Conservation (phyloP, 2,888 invertebrate genomes). For the Epinotia demarniana region DNA sequence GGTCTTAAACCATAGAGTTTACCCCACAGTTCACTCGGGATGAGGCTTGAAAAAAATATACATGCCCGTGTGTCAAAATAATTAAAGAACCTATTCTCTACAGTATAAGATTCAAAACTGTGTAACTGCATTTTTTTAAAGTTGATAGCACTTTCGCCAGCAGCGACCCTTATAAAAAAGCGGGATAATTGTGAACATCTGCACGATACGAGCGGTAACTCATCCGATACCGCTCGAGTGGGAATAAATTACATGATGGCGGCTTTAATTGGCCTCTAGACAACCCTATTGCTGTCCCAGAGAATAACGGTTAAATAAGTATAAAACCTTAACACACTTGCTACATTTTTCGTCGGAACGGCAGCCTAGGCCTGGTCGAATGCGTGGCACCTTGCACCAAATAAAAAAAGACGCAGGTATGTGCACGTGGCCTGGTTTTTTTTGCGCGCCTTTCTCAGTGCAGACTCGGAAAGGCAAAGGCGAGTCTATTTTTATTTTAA, state of each 20-base stretch:
- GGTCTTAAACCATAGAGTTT: constrained; percentile 33
- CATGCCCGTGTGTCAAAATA: neutral
- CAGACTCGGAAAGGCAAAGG: constrained; percentile 21
- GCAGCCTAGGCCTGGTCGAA: constrained; percentile 13
- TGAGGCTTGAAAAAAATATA: constrained; percentile 25
- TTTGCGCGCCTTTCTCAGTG: constrained; percentile 28
- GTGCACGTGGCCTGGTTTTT: constrained; percentile 30
- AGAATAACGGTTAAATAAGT: neutral
- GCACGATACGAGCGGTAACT: constrained; percentile 61
- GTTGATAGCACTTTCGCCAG: constrained; percentile 53
- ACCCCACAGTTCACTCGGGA: constrained; percentile 9
- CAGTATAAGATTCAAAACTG: constrained; percentile 7
- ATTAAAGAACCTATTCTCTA: neutral
- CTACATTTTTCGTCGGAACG: constrained; percentile 7
- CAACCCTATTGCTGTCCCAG: constrained; percentile 22
- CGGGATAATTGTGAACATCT: constrained; percentile 75
- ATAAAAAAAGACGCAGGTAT: constrained; percentile 37
- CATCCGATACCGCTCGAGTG: constrained; percentile 52
- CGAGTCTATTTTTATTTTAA: constrained; percentile 41
- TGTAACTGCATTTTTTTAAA: neutral
- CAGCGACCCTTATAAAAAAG: constrained; percentile 53
- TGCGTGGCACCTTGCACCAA: constrained; percentile 38
- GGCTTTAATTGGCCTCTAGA: constrained; percentile 56
- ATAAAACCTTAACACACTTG: neutral
- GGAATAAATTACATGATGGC: constrained; percentile 58